Base-by-base conservation (phyloP, 2,113 vertebrate species). In the Lipophrys pholis region DNA sequence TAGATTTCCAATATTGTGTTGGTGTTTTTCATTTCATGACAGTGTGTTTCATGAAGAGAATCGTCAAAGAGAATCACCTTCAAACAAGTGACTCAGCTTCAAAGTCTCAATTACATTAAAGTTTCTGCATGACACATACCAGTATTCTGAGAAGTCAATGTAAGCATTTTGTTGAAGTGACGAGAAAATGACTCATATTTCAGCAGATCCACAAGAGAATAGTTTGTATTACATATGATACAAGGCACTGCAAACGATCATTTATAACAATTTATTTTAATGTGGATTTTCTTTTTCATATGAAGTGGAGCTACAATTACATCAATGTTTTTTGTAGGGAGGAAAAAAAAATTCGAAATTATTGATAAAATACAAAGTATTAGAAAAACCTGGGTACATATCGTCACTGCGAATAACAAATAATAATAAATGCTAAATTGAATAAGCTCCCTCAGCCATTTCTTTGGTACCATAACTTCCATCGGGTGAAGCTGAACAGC, bases 131-230 rank as follows among this genome's bases (percentile, higher is more conserved):
- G 7, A n/a, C 1, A 48, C 12, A 48, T 48, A 15, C 7, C 7
- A 48, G 6, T 48, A 48, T 14, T 6, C 45, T 15, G 14, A 48
- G 45, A 6, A 14, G 45, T 48, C 15, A n/a, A 30, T 11, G 14
- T 48, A 6, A 4, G 8, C 9, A 43, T 14, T 14, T 14, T 46
- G 6, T 46, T 11, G 11, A 6, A 45, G 43, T 14, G 11, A 6
- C 11, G 40, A 41, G 43, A 5, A 30, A 35, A 14, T 36, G 39
- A 12, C 36, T 51, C 53, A 43, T 7, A 36, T 78, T 82, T 90
- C 80, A 84, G 81, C 65, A 79, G 77, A 79, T 73, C 68, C 58
- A 63, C 45, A 0, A 17, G 30, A 45, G 42, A 6, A 42, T 0
- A 9, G 38, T 14, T 42, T 5, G n/a, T 35, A n/a, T 53, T 5